Percentiles rank a stretch among this genome's conserved stretches.
These are phyloP conservation scores for Tetropium fuscum DNA, from an alignment of 2,888 invertebrate genomes.

Conservation along the genomic window DNA sequence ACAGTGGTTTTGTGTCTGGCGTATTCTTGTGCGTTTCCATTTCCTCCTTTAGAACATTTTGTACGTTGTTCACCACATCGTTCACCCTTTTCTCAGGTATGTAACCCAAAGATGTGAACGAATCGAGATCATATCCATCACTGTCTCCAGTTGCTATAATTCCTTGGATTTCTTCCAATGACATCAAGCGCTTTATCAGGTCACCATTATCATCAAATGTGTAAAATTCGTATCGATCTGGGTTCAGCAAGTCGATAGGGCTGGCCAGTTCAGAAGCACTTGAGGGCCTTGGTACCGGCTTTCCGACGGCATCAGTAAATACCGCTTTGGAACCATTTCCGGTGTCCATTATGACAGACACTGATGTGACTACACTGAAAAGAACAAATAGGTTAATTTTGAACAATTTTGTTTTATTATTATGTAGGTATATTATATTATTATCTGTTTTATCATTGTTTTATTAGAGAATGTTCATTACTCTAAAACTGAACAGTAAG, in stretches of 20 bases:
- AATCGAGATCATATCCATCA: constrained; percentile 70
- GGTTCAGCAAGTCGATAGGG: constrained; percentile 82
- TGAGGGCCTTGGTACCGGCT: constrained; percentile 74
- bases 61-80: constrained; percentile 85
- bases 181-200: constrained; percentile 85
- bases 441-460: neutral
- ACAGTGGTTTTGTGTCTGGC: constrained; percentile 63
- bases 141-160: constrained; percentile 87
- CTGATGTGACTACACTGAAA: constrained; percentile 75
- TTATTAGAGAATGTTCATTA: no score
- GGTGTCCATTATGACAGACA: constrained; percentile 72
- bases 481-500: no score
- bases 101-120: constrained; percentile 58
- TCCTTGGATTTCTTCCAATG: constrained; percentile 85
- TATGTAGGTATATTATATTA: neutral
- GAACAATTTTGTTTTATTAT: no score
- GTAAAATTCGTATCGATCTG: constrained; percentile 89
- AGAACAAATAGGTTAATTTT: no score
- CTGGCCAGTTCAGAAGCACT: constrained; percentile 78
- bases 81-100: constrained; percentile 77
- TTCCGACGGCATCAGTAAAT: constrained; percentile 77
- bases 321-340: constrained; percentile 72
- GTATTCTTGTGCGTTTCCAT: constrained; percentile 71
- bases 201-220: constrained; percentile 88
- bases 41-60: constrained; percentile 85